A percentile compares a stretch with the other conserved stretches of the same genome.
These are phyloP conservation scores for Cheilosia soror DNA, from an alignment of 2,888 invertebrate species.

Conservation along the genomic window DNA sequence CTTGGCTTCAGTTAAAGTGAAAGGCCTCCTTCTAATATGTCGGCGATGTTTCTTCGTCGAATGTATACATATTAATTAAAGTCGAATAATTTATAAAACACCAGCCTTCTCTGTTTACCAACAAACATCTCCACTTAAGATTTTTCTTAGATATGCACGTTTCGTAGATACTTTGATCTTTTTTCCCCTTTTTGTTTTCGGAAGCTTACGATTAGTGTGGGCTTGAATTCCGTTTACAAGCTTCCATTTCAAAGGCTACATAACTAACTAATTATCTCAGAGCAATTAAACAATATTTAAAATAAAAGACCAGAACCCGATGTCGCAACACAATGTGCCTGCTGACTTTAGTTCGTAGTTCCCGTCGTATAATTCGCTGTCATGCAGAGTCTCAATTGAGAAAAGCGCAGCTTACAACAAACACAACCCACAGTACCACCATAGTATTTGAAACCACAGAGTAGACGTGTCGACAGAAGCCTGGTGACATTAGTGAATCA, in stretches of 20 bases:
- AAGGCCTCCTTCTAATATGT: not conserved
- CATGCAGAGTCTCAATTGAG: conserved; percentile 38
- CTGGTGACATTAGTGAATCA: conserved; percentile 5
- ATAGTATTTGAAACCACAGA: conserved; percentile 41
- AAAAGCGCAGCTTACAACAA: conserved; percentile 30
- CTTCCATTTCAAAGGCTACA: conserved; percentile 31
- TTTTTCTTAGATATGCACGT: not conserved
- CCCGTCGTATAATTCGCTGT: conserved; percentile 28
- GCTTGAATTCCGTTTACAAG: conserved; percentile 45
- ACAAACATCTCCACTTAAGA: not conserved
- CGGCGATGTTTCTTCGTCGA: too few species aligned
- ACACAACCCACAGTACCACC: conserved; percentile 15
- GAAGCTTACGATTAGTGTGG: conserved; percentile 52
- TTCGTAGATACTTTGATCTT: not conserved
- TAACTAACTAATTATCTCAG: conserved; percentile 55
- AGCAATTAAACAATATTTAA: conserved; percentile 63
- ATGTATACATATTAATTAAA: too few species aligned
- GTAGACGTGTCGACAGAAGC: conserved; percentile 2
- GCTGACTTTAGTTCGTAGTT: not conserved
- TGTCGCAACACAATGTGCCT: not conserved
- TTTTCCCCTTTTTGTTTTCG: conserved; percentile 4
- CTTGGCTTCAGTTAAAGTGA: not conserved
- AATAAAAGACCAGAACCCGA: conserved; percentile 17
- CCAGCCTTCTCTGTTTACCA: not conserved
- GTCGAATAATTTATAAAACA: not conserved